Evolutionary conservation across 2,888 invertebrate species (phyloP).

Genomic region (Laothoe populi): DNA sequence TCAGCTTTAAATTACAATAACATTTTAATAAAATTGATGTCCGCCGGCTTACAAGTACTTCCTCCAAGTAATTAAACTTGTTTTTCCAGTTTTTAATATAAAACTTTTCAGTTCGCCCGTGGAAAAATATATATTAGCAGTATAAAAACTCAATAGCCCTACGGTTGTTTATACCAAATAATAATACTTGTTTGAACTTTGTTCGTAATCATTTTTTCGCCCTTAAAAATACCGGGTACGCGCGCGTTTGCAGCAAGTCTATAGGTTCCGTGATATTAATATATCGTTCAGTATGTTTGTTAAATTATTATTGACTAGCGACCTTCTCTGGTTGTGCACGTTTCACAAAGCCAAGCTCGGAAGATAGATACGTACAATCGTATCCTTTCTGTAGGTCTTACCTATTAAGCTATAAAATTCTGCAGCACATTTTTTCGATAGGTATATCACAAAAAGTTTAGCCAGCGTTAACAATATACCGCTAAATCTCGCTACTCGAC

Average conservation of each 20-base stretch:
- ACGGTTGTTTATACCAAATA: constrained; percentile 45
- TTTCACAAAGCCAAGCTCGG: no score
- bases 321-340: no score
- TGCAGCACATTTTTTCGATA: no score
- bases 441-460: no score
- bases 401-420: no score
- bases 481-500: no score
- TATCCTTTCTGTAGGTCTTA: no score
- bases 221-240: not conserved
- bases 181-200: constrained; percentile 39
- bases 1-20: constrained; percentile 58
- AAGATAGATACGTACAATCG: no score
- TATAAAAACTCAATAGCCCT: constrained; percentile 42
- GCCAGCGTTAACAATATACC: no score
- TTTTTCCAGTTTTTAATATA: constrained; percentile 72
- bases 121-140: constrained; percentile 43
- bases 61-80: constrained; percentile 73
- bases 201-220: constrained; percentile 18
- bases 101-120: constrained; percentile 67
- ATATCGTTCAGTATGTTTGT: not conserved
- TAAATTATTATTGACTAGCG: not conserved
- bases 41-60: constrained; percentile 45
- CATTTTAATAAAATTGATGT: constrained; percentile 68
- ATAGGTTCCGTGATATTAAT: not conserved
- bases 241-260: not conserved